Evolutionary conservation across 2,797 vertebrate genomes (phyloP).

Genomic region (Enteromius anoplus): DNA sequence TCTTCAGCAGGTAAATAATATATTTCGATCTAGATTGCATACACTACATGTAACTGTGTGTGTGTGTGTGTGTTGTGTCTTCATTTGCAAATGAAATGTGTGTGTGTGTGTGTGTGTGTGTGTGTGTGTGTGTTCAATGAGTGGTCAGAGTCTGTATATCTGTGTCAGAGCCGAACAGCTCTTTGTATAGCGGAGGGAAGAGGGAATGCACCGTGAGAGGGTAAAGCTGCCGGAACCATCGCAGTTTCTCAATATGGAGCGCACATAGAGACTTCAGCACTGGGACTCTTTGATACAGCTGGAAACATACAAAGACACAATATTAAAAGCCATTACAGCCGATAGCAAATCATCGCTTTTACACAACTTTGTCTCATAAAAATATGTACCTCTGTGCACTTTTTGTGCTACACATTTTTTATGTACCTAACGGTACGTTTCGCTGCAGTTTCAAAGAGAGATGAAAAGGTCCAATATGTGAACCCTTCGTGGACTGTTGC

Average conservation of each 20-base stretch:
- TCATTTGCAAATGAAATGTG: background rate
- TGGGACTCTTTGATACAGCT: conserved; percentile 79
- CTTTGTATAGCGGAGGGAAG: conserved; percentile 91
- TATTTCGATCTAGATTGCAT: conserved; percentile 44
- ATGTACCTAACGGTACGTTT: too few species aligned
- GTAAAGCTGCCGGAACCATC: conserved; percentile 78
- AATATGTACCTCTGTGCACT: too few species aligned
- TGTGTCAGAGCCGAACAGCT: conserved; percentile 85
- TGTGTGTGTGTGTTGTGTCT: background rate
- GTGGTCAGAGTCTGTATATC: conserved; percentile 72
- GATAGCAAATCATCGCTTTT: too few species aligned
- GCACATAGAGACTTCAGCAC: conserved; percentile 75
- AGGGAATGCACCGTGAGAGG: conserved; percentile 76
- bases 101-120: background rate
- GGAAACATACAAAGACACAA: conserved; percentile 52
- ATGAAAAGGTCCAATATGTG: too few species aligned
- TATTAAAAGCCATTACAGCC: background rate
- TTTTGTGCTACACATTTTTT: too few species aligned
- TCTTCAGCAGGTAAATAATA: conserved; percentile 58
- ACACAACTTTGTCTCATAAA: too few species aligned
- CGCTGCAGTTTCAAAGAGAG: too few species aligned
- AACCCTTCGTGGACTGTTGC: too few species aligned
- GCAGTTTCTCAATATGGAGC: conserved; percentile 81
- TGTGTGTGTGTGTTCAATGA: conserved; percentile 59
- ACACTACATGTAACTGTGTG: conserved; percentile 17